These are phyloP conservation scores for Sicus ferrugineus DNA, from an alignment of 2,888 invertebrate genomes.

Conservation along the genomic window DNA sequence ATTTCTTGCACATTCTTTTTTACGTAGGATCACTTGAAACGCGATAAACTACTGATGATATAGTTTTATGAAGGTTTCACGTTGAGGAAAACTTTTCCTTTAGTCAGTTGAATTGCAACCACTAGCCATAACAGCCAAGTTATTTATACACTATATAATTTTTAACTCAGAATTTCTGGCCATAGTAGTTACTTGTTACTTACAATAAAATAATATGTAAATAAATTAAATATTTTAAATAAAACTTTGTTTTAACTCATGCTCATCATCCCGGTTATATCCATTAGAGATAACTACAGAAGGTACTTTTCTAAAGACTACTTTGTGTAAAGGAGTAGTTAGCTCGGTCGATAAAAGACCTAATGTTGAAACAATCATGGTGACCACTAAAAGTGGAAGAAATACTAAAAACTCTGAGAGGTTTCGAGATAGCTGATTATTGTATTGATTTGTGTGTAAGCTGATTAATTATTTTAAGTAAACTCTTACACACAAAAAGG, in stretches of 20 bases:
- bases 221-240: too few relatives aligned
- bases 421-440: neutral
- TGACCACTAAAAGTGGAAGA: neutral
- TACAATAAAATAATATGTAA: too few relatives aligned
- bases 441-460: neutral
- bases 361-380: neutral
- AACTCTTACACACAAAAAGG: neutral
- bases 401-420: neutral
- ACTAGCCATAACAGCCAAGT: neutral
- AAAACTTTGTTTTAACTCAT: neutral
- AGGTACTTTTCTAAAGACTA: neutral
- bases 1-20: neutral
- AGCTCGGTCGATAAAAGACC: neutral
- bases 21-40: neutral
- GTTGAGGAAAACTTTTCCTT: neutral
- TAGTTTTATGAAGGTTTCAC: neutral
- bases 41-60: neutral
- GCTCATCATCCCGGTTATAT: neutral
- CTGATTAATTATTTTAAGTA: neutral
- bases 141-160: neutral
- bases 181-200: too few relatives aligned
- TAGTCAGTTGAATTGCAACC: neutral
- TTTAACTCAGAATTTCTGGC: neutral
- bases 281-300: neutral
- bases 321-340: neutral